Evolutionary conservation across 1,140 invertebrate genomes (phyloP).

Genomic region (Dendrolimus kikuchii): DNA sequence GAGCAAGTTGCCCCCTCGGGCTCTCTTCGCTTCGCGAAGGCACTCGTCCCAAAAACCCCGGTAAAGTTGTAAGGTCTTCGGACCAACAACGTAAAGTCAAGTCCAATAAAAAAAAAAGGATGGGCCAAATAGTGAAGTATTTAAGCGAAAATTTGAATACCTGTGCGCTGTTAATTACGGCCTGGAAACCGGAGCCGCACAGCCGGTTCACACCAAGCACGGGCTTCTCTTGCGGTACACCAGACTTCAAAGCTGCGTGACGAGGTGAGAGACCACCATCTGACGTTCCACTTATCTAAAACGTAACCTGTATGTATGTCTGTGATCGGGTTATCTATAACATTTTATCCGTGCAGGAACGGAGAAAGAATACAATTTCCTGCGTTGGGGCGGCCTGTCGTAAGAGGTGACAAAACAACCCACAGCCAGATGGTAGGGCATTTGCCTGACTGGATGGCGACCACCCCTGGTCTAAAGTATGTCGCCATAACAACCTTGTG

Average conservation of each 20-base stretch:
- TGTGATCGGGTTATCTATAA: neutral
- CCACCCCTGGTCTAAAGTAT: too few relatives aligned
- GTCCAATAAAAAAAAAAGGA: neutral
- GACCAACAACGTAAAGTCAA: neutral
- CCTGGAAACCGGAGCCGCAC: conserved; percentile 97
- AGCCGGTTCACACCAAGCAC: conserved; percentile 89
- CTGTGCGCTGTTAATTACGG: conserved; percentile 91
- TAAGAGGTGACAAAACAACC: too few relatives aligned
- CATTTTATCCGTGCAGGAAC: too few relatives aligned
- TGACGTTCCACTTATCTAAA: conserved; percentile 75
- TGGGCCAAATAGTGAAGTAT: neutral
- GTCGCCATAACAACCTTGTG: too few relatives aligned
- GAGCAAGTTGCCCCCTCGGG: too few relatives aligned
- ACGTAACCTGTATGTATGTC: neutral
- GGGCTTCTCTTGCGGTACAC: conserved; percentile 86
- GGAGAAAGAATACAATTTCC: too few relatives aligned
- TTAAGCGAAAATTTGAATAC: conserved; percentile 56
- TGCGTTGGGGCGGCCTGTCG: too few relatives aligned
- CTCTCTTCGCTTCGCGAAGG: too few relatives aligned
- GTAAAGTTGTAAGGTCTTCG: too few relatives aligned
- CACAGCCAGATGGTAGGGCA: too few relatives aligned
- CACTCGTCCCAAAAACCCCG: too few relatives aligned
- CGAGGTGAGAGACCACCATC: conserved; percentile 92
- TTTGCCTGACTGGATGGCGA: too few relatives aligned
- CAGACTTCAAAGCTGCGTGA: conserved; percentile 86